Conservation (phyloP, 2,113 vertebrate species). For the Muntiacus reevesi region DNA sequence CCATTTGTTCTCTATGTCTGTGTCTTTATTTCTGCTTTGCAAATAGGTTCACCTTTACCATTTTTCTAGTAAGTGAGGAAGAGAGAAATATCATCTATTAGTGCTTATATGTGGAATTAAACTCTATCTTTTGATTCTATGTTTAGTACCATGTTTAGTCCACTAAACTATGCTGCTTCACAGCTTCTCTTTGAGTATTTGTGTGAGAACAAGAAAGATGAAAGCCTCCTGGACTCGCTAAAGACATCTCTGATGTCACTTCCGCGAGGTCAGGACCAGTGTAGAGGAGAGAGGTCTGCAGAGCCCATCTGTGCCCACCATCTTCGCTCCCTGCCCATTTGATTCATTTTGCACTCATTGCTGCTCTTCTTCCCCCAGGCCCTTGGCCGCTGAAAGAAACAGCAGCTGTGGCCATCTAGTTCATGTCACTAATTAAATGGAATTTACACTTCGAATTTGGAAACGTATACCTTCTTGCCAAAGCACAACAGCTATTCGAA, state of each 20-base stretch:
- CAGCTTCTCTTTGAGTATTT: neutral
- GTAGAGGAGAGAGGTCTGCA: neutral
- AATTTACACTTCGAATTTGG: constrained; percentile 69
- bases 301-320: neutral
- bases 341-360: neutral
- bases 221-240: neutral
- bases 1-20: neutral
- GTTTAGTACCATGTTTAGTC: neutral
- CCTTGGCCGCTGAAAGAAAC: constrained; percentile 51
- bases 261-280: neutral
- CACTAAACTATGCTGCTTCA: neutral
- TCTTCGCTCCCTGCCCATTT: neutral
- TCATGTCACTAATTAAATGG: constrained; percentile 69
- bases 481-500: constrained; percentile 27
- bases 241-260: neutral
- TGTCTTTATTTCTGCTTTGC: neutral
- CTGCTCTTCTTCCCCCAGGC: constrained; percentile 44
- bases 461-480: constrained; percentile 61
- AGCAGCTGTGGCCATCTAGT: constrained; percentile 69
- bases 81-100: neutral
- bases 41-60: neutral
- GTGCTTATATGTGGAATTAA: neutral
- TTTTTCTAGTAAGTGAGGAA: neutral
- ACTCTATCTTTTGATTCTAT: neutral
- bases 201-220: neutral